A percentile compares a stretch with the other conserved stretches of the same genome.
These are phyloP conservation scores for Mesorhabditis spiculigera DNA, from an alignment of 2,888 invertebrate species.

Conservation along the genomic window DNA sequence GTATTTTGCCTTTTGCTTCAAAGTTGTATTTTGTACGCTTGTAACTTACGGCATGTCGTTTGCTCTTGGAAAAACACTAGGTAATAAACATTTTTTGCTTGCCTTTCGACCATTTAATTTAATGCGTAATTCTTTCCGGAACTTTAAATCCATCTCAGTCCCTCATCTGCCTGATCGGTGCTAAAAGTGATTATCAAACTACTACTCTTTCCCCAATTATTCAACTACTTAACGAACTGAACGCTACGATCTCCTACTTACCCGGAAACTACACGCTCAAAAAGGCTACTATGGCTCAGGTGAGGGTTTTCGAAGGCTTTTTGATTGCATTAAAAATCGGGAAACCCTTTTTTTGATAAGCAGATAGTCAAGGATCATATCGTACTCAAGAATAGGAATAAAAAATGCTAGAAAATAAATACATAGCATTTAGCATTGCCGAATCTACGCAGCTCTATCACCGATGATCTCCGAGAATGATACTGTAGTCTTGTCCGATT, in stretches of 20 bases:
- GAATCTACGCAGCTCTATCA: background rate
- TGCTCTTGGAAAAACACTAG: background rate
- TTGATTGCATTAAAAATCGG: background rate
- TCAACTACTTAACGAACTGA: background rate
- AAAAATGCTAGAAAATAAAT: no score
- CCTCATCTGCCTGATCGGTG: background rate
- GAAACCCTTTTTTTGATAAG: no score
- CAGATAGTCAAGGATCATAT: no score
- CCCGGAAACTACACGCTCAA: conserved; percentile 1
- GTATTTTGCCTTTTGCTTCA: no score
- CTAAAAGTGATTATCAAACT: background rate
- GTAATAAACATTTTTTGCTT: background rate
- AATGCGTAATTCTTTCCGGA: no score
- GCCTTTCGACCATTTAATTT: no score
- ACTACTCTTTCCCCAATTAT: background rate
- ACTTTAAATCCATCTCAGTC: background rate
- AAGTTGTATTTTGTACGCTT: background rate
- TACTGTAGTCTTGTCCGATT: background rate
- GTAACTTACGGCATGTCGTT: background rate
- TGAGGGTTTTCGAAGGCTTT: background rate
- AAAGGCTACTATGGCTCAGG: background rate
- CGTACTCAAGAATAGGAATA: no score
- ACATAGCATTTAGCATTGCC: background rate
- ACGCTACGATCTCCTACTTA: background rate
- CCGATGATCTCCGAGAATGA: background rate